Evolutionary conservation across 2,888 invertebrate genomes (phyloP).

Genomic region (Cinara cedri): DNA sequence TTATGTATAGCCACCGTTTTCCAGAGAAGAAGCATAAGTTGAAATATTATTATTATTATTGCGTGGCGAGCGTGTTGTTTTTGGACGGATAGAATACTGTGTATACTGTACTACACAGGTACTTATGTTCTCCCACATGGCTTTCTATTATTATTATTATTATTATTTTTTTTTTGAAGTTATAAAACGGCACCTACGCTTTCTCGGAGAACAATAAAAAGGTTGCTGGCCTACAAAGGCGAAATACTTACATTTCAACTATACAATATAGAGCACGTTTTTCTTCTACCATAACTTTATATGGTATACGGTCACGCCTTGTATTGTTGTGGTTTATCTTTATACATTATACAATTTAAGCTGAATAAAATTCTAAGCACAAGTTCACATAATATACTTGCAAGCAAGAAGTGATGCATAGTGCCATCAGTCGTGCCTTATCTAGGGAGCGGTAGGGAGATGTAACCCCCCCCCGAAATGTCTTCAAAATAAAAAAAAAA

Average conservation of each 20-base stretch:
- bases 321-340: slow-evolving; percentile 9
- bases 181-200: not conserved
- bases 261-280: slow-evolving; percentile 8
- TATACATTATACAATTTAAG: too few species aligned
- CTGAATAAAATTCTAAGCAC: too few species aligned
- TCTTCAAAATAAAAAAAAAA: too few species aligned
- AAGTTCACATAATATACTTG: too few species aligned
- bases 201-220: slow-evolving; percentile 24
- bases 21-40: not conserved
- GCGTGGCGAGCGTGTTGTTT: not conserved
- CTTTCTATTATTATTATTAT: not conserved
- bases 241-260: not conserved
- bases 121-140: not conserved
- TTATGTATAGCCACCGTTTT: not conserved
- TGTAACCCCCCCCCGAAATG: too few species aligned
- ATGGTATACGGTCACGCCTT: not conserved
- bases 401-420: too few species aligned
- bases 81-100: not conserved
- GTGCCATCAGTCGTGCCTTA: too few species aligned
- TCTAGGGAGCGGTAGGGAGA: too few species aligned
- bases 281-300: not conserved
- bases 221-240: not conserved
- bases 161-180: not conserved
- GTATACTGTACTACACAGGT: too few species aligned
- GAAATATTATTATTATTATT: slow-evolving; percentile 23